Base-by-base conservation (phyloP, 2,888 invertebrate genomes). In the Drosophila yooni region DNA sequence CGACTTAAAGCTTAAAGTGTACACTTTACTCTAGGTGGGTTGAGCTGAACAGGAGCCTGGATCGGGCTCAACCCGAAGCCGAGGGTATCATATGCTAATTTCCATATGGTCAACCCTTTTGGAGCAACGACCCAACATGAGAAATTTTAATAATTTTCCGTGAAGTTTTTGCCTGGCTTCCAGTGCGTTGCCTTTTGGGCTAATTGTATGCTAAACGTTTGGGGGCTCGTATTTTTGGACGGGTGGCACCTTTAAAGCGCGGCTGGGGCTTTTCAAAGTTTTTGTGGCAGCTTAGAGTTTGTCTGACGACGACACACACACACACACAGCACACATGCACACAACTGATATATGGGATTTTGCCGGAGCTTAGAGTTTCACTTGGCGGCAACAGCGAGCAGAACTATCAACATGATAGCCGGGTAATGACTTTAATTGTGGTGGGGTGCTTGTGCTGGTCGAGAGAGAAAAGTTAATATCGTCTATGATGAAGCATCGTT, bases 151-250 rank as follows among this genome's bases (percentile, higher is more conserved):
- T 90, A 89, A 90, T 90, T 87, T 89, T 76, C 88, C 76, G 79
- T 71, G 79, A 90, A 90, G 90, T 86, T 89, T 90, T 88, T 75
- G 75, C 73, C 81, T 63, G 76, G 58, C 83, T 71, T 74, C 60
- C 61, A 63, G 57, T 65, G 65, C 77, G 66, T 66, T 74, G 88
- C 83, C 81, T 76, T 86, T 82, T 88, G 82, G 88, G 87, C 91
- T 91, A 91, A 91, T 90, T 91, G 89, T 91, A 90, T 88, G 91
- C 82, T 88, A 83, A 91, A 86, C 90, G 83, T 76, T 91, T 83
- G 43, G 31, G 66, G 82, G 71, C 48, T 52, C 57, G 65, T 33
- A 25, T 61, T 73, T 73, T 53, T 50, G 53, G 57, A 38, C 31
- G 60, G 53, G 36, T 50, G 61, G 67, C 60, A 54, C 54, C 27